Evolutionary conservation across 2,888 invertebrate genomes (phyloP), one percentile per base, ranked within the genome.

Genomic region (Chelonus formosanus): DNA sequence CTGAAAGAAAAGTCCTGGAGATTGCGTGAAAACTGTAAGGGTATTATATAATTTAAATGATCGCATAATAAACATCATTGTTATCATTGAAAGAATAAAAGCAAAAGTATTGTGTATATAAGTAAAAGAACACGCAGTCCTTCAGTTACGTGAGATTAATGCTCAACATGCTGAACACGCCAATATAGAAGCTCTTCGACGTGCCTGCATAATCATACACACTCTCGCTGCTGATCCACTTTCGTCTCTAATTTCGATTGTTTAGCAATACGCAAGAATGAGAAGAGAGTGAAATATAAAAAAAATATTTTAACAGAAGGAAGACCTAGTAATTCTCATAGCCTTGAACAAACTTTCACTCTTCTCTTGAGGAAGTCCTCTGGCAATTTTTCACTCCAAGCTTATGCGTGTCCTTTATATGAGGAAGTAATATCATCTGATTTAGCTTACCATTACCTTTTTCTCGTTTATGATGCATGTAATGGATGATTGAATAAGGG

Each of bases 291-390:
- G 20, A 48, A 43, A 43, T 47, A 53, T 52, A 20, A 57, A 62
- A 43, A 45, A 54, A 53, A 47, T 1, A 57, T 10, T 6, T 40
- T 62, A 45, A 57, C 56, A 20, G 48, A 36, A 55, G 55, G 60
- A 60, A 58, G 57, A 63, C 57, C 58, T 40, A 52, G 57, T 52
- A 48, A 47, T 34, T 50, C 20, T 40, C 36, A 10, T 62, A 67
- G 67, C 67, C 67, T 67, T 67, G 67, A 67, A 57, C 34, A 55
- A 62, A 67, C 67, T 67, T 67, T 67, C 67, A 63, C 67, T 67
- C 63, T 63, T 54, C 31, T 44, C 55, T 20, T 10, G 40, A 40
- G 40, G 40, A 40, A 40, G 40, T 40, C 40, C 52, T 60, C 61
- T 44, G 66, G 61, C 65, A 4, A 57, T 61, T 55, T 50, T 43